Evolutionary conservation across 92 coral and sea anemone genomes (phyloP), one percentile per base, ranked within the genome.

Genomic region (Micromussa lordhowensis): DNA sequence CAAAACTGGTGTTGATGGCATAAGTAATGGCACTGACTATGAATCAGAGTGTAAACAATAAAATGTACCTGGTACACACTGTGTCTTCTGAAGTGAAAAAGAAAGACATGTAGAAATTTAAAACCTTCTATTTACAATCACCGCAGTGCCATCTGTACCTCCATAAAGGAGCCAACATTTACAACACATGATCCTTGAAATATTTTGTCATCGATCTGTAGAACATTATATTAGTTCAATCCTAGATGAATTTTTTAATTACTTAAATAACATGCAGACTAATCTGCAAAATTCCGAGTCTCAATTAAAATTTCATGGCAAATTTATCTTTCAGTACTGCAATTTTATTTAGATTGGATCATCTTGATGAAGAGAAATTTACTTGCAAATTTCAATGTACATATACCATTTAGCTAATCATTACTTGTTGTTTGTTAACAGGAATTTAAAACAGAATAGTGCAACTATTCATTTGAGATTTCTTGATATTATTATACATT

Each of bases 401-500:
- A 55, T 16, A 21, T 55, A 16, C 1, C 22, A 55, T 55, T 15
- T 16, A 55, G 22, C 22, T 55, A 55, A 16, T 55, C 61, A 55
- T 55, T 55, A 55, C 61, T 55, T 55, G 61, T 55, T 15, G 61
- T 21, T 55, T 55, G 22, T 55, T 55, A 55, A 55, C 61, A 55
- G 61, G 61, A 44, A 6, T 6, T 44, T 8, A 44, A 44, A 44
- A 21, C 22, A 55, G 61, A 55, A 55, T 55, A 55, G 22, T 55
- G 16, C 61, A 55, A 55, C 61, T 55, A 55, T 15, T 49, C 61
- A 90, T 68, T 73, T 85, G 71, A 80, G 4, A 73, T 73, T 44
- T 36, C 44, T 30, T 15, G 22, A 55, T 15, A 0, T 55, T 55
- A n/a, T n/a, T 14, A 55, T 9, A 55, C 61, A 16, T 55, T 55